Conservation (phyloP, 2,113 vertebrate genomes). For the Gymnogyps californianus region DNA sequence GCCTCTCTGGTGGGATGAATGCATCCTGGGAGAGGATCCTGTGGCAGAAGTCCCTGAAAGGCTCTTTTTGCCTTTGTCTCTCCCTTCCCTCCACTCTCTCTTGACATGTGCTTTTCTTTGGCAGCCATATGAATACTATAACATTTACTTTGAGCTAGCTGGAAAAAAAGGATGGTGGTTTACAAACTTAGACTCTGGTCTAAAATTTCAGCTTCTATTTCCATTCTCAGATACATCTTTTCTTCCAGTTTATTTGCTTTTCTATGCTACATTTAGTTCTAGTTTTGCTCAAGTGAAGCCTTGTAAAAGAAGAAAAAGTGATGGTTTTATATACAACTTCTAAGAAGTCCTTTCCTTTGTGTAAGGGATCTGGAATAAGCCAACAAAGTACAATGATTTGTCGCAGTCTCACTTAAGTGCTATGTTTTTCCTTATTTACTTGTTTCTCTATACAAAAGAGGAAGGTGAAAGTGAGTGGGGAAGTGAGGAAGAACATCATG, state of each 20-base stretch:
- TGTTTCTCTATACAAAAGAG: rapidly evolving
- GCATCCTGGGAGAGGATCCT: background rate
- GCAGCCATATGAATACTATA: background rate
- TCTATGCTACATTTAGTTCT: background rate
- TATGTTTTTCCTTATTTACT: background rate
- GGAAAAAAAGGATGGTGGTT: background rate
- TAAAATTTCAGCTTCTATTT: background rate
- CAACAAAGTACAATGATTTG: background rate
- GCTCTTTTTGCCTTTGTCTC: background rate
- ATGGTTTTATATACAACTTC: background rate
- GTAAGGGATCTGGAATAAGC: background rate
- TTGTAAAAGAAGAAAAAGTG: background rate
- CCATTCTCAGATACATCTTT: background rate
- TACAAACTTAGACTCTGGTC: background rate
- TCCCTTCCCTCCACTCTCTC: background rate
- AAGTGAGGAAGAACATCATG: background rate
- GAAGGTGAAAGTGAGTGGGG: background rate
- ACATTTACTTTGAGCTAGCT: background rate
- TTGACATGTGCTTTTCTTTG: background rate
- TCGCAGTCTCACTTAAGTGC: background rate
- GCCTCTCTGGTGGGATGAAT: background rate
- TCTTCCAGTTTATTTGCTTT: background rate
- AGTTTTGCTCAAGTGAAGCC: background rate
- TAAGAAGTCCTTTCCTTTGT: background rate
- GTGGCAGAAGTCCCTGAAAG: background rate